Conservation (phyloP, 2,797 vertebrate genomes). For the Lepus townsendii region DNA sequence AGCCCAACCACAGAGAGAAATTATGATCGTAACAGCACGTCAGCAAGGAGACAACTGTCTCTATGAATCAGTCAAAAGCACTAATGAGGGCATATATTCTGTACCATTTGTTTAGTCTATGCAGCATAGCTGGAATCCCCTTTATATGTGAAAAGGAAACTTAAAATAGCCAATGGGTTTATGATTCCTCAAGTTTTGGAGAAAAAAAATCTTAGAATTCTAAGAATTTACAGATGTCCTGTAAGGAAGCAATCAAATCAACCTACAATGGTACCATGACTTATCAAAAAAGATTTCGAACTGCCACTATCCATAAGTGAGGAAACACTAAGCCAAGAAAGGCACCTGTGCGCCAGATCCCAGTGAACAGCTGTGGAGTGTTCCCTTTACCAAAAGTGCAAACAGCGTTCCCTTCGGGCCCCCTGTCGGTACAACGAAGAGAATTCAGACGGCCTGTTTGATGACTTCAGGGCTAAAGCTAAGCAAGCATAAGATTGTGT, state of each 20-base stretch:
- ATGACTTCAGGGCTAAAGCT: not conserved
- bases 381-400: not conserved
- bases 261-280: not conserved
- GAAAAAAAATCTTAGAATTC: not conserved
- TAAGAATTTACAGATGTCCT: not conserved
- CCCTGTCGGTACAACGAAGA: not conserved
- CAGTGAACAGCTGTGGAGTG: not conserved
- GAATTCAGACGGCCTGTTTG: not conserved
- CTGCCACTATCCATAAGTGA: not conserved
- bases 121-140: constrained; percentile 17
- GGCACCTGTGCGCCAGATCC: not conserved
- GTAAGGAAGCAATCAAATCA: not conserved
- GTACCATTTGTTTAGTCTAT: constrained; percentile 23
- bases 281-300: not conserved
- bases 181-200: constrained; percentile 32
- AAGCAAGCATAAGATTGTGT: not conserved
- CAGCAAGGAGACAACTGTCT: not conserved
- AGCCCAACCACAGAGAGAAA: constrained; percentile 1
- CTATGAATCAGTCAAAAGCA: not conserved
- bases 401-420: not conserved
- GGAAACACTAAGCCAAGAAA: not conserved
- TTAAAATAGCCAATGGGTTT: constrained; percentile 29
- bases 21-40: not conserved
- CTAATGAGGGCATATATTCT: not conserved
- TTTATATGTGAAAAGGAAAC: constrained; percentile 40